Evolutionary conservation across 2,888 invertebrate genomes (phyloP).

Genomic region (Dioctria rufipes): DNA sequence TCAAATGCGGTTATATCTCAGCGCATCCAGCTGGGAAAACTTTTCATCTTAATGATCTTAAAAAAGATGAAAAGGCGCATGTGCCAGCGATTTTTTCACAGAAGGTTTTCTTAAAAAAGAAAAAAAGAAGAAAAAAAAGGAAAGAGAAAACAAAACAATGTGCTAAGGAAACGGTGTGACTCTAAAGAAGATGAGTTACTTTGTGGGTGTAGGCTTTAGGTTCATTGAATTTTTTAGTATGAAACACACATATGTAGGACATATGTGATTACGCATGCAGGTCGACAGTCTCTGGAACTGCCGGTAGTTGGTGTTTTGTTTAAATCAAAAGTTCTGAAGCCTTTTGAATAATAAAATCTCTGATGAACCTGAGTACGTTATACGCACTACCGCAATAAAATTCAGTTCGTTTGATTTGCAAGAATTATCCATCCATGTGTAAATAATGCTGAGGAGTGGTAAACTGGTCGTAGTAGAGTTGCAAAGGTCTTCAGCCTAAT

Average conservation of each 20-base stretch:
- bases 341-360: conserved; percentile 34
- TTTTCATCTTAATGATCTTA: conserved; percentile 39
- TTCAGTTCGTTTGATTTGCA: not conserved
- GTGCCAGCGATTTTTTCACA: conserved; percentile 33
- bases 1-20: conserved; percentile 15
- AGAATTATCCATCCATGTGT: not conserved
- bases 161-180: conserved; percentile 19
- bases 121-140: conserved; percentile 1
- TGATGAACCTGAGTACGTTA: not conserved
- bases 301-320: conserved; percentile 35
- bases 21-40: conserved; percentile 45
- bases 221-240: conserved; percentile 16
- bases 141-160: not conserved
- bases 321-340: conserved; percentile 37
- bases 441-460: not conserved
- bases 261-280: conserved; percentile 45
- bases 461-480: not conserved
- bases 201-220: conserved; percentile 8
- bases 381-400: not conserved
- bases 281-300: not conserved
- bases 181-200: not conserved
- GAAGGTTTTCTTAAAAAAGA: conserved; percentile 1
- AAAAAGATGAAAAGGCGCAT: conserved; percentile 49
- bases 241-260: conserved; percentile 47
- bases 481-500: conserved; percentile 26